phyloP scores from a whole-genome alignment of 2,888 invertebrate species.

The Epistrophella euchroma region DNA sequence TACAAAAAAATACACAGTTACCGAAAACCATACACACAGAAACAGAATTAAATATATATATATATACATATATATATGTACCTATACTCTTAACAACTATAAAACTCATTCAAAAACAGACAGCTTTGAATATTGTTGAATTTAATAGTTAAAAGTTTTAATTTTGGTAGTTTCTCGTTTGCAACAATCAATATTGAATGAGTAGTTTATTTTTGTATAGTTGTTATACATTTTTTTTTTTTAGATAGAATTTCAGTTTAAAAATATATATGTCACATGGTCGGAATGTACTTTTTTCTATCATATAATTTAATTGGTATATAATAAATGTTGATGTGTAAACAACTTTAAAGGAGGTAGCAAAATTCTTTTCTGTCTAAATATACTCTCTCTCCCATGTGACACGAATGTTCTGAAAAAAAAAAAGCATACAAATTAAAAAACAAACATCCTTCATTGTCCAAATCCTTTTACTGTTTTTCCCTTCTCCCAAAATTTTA shows the following conservation, averaged over 20 bases:
- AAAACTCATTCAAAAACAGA: conserved; percentile 55
- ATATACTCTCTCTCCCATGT: conserved; percentile 65
- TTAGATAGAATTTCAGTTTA: conserved; percentile 38
- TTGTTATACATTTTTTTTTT: conserved; percentile 11
- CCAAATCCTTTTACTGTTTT: conserved; percentile 27
- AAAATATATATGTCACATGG: conserved; percentile 72
- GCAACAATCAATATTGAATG: conserved; percentile 70
- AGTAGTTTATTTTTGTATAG: conserved; percentile 64
- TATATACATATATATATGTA: too few species aligned
- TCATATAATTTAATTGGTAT: conserved; percentile 43
- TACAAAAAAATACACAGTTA: conserved; percentile 12
- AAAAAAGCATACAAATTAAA: neutral
- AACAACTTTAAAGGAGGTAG: conserved; percentile 69
- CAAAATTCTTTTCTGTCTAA: conserved; percentile 54
- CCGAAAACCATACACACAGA: conserved; percentile 52
- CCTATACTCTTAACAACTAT: conserved; percentile 3
- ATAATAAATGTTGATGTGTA: neutral
- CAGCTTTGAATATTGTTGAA: conserved; percentile 72
- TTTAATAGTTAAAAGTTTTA: conserved; percentile 41
- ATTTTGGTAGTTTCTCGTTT: conserved; percentile 70
- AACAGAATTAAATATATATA: conserved; percentile 36
- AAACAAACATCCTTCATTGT: conserved; percentile 23
- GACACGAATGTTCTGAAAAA: conserved; percentile 48
- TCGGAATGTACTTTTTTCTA: conserved; percentile 57
- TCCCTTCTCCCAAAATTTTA: neutral